phyloP scores from a whole-genome alignment of 2,888 invertebrate genomes.

The Chironomus tentans region DNA sequence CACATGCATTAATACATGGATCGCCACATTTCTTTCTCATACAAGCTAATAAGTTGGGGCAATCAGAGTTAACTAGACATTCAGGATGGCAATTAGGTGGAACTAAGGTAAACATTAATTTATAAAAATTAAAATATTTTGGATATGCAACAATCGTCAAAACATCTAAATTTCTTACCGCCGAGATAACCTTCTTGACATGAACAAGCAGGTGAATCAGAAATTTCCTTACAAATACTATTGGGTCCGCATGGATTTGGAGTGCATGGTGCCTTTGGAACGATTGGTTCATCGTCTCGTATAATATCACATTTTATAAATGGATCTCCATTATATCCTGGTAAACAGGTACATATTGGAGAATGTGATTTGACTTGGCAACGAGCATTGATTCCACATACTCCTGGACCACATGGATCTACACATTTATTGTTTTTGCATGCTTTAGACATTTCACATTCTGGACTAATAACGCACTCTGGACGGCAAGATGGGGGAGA shows the following conservation, averaged over 20 bases:
- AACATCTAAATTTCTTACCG: slow-evolving; percentile 56
- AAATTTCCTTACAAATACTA: neutral
- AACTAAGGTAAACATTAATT: slow-evolving; percentile 33
- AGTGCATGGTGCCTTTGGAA: slow-evolving; percentile 29
- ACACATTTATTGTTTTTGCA: slow-evolving; percentile 60
- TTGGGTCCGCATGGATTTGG: too few relatives aligned
- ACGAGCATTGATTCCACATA: slow-evolving; percentile 55
- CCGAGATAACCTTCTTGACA: slow-evolving; percentile 66
- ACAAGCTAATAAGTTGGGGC: slow-evolving; percentile 56
- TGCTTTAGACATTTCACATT: too few relatives aligned
- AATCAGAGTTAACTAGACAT: slow-evolving; percentile 63
- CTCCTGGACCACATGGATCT: slow-evolving; percentile 59
- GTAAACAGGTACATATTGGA: slow-evolving; percentile 56
- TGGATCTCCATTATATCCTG: slow-evolving; percentile 53
- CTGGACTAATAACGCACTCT: too few relatives aligned
- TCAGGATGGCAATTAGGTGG: slow-evolving; percentile 64
- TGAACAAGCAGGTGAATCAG: too few relatives aligned
- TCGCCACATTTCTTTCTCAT: slow-evolving; percentile 63
- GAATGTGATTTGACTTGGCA: slow-evolving; percentile 60
- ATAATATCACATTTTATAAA: slow-evolving; percentile 44
- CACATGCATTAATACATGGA: slow-evolving; percentile 63
- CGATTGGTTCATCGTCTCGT: slow-evolving; percentile 33
- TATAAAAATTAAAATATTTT: slow-evolving; percentile 60
- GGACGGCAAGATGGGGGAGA: too few relatives aligned
- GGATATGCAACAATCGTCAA: slow-evolving; percentile 39